phyloP scores from a whole-genome alignment of 2,113 vertebrate species.

The Cephalophus harveyi region DNA sequence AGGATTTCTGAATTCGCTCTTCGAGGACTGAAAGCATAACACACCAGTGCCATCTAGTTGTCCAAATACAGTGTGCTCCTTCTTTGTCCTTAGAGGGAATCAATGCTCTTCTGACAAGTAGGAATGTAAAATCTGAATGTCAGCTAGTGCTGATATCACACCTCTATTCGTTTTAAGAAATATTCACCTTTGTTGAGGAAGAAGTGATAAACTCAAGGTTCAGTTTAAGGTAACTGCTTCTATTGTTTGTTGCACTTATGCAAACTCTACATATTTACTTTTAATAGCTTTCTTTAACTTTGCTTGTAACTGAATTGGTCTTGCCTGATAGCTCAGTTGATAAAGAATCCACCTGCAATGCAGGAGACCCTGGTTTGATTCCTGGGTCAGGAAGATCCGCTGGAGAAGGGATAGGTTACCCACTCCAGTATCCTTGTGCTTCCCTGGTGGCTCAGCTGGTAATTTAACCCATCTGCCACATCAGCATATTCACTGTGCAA shows the following conservation, averaged over 20 bases:
- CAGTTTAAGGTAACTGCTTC: background rate
- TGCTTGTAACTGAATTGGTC: background rate
- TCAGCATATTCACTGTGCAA: background rate
- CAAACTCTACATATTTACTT: background rate
- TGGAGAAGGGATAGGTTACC: background rate
- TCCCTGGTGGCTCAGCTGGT: background rate
- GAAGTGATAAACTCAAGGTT: background rate
- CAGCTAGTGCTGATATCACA: background rate
- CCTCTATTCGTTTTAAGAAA: background rate
- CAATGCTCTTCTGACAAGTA: background rate
- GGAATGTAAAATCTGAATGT: background rate
- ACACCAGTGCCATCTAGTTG: slow-evolving; percentile 73
- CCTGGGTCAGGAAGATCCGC: background rate
- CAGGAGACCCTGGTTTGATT: background rate
- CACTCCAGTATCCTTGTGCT: background rate
- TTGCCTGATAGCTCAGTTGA: background rate
- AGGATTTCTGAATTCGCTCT: background rate
- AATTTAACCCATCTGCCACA: background rate
- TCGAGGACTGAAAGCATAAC: slow-evolving; percentile 18
- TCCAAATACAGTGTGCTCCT: slow-evolving; percentile 1
- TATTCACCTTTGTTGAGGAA: background rate
- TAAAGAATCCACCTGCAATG: background rate
- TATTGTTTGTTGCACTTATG: background rate
- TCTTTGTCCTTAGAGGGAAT: background rate
- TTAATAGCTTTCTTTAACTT: background rate